A percentile compares a stretch with the other conserved stretches of the same genome.
Conservation (phyloP, 2,888 invertebrate genomes). For the Mimachlamys varia region DNA sequence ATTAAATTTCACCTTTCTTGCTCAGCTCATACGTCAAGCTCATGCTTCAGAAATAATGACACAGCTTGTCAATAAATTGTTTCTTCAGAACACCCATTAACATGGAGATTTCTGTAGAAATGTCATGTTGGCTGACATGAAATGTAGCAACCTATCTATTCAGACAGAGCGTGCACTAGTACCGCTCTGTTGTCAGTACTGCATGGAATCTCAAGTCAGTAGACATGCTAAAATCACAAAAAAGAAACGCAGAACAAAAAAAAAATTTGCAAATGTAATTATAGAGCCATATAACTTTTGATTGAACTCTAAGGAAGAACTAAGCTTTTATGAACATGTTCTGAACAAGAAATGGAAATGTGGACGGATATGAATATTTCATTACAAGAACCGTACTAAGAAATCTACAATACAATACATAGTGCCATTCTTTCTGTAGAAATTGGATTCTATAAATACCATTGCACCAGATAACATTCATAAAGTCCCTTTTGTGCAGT, state of each 20-base stretch:
- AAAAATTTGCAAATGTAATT: neutral
- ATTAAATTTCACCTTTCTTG: neutral
- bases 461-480: neutral
- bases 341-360: neutral
- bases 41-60: neutral
- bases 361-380: conserved; percentile 27
- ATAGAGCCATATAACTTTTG: neutral
- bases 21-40: neutral
- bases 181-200: neutral
- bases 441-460: neutral
- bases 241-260: neutral
- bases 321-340: neutral
- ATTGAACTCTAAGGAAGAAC: neutral
- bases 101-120: neutral
- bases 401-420: neutral
- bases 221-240: neutral
- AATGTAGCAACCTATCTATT: neutral
- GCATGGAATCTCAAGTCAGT: neutral
- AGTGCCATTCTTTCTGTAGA: neutral
- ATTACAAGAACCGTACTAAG: neutral
- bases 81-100: neutral
- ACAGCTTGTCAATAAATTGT: neutral
- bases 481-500: neutral
- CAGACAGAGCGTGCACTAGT: neutral
- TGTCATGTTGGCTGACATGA: neutral